Base-by-base conservation (phyloP, 2,888 invertebrate genomes). In the Trissolcus brochymenae region DNA sequence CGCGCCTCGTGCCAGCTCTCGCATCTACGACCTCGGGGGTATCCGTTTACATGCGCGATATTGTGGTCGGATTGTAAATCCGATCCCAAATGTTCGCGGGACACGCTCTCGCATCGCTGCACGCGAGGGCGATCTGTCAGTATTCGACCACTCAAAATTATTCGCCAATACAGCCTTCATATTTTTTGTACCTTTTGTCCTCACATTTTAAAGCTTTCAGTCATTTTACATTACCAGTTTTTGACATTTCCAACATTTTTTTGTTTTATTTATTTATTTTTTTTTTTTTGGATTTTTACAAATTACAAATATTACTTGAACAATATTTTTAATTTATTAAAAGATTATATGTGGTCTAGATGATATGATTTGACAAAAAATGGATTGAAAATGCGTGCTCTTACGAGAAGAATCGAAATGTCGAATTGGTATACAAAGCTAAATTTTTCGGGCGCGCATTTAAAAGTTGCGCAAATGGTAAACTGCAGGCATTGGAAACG, bases 11-110 rank as follows among this genome's bases (percentile, higher is more conserved):
- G 76, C 78, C 80, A 73, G 78, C 68, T 70, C 65, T 76, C 76
- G 75, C 73, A 68, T 68, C 75, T 59, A 71, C 78, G 78, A 78
- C 73, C 76, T 74, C 80, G 80, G 76, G 80, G 79, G 81, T 81
- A 82, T 81, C 79, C 78, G 80, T 76, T 82, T 81, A 82, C 82
- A 81, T 77, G 78, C 79, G 82, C 78, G 78, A 81, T 79, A 79
- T 78, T 77, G 78, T 68, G 76, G 74, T 79, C 53, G 76, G 76
- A 80, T 81, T 80, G 79, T 80, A 81, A 82, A 80, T 81, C 72
- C 72, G 76, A 79, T 80, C 73, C 72, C 77, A 80, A 80, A 75
- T 70, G 79, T 79, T 76, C 70, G 78, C 74, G 57, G 79, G 80
- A 79, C 80, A 80, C 78, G 72, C 75, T 80, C 77, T 80, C 64